phyloP scores from a whole-genome alignment of 2,113 vertebrate genomes.

The Synchiropus splendidus region DNA sequence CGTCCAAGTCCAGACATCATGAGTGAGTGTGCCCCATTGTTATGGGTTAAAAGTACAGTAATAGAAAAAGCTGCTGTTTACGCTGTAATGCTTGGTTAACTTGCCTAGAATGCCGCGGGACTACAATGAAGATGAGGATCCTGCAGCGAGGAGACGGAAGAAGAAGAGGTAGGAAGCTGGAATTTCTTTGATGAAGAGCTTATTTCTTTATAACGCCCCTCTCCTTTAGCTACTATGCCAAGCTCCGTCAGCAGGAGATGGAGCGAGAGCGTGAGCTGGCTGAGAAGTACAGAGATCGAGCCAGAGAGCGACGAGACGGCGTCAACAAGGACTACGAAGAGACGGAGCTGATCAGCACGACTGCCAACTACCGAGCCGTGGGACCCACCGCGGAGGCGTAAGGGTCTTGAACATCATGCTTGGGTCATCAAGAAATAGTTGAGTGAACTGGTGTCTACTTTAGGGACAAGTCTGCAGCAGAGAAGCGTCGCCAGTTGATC shows the following conservation, averaged over 20 bases:
- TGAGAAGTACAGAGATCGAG: slow-evolving; percentile 92
- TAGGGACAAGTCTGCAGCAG: slow-evolving; percentile 91
- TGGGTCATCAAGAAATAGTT: background rate
- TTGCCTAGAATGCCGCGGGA: slow-evolving; percentile 88
- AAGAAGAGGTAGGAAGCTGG: slow-evolving; percentile 81
- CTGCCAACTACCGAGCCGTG: slow-evolving; percentile 91
- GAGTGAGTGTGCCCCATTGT: slow-evolving; percentile 70
- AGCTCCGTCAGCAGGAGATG: slow-evolving; percentile 93
- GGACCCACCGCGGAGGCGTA: slow-evolving; percentile 89
- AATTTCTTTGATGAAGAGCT: too few species aligned
- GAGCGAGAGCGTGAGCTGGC: slow-evolving; percentile 90
- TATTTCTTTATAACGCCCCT: background rate
- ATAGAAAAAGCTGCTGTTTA: background rate
- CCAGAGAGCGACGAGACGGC: slow-evolving; percentile 87
- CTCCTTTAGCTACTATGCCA: slow-evolving; percentile 85
- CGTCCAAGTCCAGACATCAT: slow-evolving; percentile 93
- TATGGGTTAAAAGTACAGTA: background rate
- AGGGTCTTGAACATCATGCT: slow-evolving; percentile 71
- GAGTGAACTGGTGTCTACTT: background rate
- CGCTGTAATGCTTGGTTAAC: background rate
- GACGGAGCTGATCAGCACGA: slow-evolving; percentile 94
- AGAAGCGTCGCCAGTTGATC: slow-evolving; percentile 94
- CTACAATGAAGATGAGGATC: slow-evolving; percentile 97
- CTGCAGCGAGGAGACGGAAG: slow-evolving; percentile 90
- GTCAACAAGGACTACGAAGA: slow-evolving; percentile 98